A percentile compares a stretch with the other conserved stretches of the same genome.
These are phyloP conservation scores for Eilema griseolum DNA, from an alignment of 2,888 invertebrate species.

Conservation along the genomic window DNA sequence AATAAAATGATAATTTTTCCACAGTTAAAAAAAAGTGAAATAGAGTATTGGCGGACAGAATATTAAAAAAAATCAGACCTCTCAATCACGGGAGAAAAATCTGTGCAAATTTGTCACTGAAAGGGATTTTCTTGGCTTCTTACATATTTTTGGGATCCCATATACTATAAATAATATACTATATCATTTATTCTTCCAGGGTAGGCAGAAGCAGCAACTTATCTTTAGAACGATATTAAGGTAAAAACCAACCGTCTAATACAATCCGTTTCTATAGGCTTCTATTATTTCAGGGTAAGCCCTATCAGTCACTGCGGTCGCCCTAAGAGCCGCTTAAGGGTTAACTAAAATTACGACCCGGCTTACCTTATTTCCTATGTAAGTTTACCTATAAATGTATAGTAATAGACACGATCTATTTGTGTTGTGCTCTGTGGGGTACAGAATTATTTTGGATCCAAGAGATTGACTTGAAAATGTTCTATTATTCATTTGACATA, in stretches of 20 bases:
- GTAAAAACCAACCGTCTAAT: not conserved
- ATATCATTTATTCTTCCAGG: too few species aligned
- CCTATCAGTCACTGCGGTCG: conserved; percentile 16
- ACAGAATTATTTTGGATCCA: not conserved
- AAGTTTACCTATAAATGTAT: not conserved
- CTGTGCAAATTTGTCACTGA: too few species aligned
- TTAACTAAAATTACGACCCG: conserved; percentile 12
- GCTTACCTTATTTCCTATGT: conserved; percentile 1
- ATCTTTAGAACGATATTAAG: conserved; percentile 3
- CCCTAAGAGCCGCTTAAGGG: conserved; percentile 18
- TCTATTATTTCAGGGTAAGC: conserved; percentile 19
- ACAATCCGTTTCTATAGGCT: not conserved
- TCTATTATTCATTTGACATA: not conserved
- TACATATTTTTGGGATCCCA: too few species aligned
- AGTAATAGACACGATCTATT: not conserved
- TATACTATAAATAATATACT: too few species aligned
- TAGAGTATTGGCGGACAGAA: too few species aligned
- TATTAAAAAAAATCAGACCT: too few species aligned
- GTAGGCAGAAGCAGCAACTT: too few species aligned
- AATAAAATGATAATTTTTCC: too few species aligned
- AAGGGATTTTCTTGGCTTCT: too few species aligned
- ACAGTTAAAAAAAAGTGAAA: too few species aligned
- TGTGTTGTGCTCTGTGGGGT: not conserved
- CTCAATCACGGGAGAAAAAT: too few species aligned
- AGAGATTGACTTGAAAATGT: not conserved